These are phyloP conservation scores for Lagorchestes hirsutus DNA, from an alignment of 2,797 vertebrate genomes.

Conservation along the genomic window DNA sequence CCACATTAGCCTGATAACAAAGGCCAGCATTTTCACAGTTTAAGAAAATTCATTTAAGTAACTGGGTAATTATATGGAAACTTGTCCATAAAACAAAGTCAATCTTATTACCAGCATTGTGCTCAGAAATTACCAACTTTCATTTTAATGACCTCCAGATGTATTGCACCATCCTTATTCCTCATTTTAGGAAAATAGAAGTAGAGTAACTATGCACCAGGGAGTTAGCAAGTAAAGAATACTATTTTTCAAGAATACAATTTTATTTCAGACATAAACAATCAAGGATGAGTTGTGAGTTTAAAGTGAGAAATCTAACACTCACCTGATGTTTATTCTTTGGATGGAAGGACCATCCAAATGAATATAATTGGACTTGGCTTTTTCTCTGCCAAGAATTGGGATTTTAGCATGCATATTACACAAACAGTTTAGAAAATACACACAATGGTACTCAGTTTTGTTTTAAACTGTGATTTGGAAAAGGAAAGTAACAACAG, in stretches of 20 bases:
- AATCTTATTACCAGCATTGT: slow-evolving; percentile 73
- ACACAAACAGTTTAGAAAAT: slow-evolving; percentile 55
- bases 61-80: slow-evolving; percentile 75
- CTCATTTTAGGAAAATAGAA: slow-evolving; percentile 79
- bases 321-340: slow-evolving; percentile 64
- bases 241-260: slow-evolving; percentile 50
- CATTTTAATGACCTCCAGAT: slow-evolving; percentile 79
- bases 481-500: slow-evolving; percentile 75
- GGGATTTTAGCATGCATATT: slow-evolving; percentile 49
- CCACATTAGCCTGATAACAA: slow-evolving; percentile 48
- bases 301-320: slow-evolving; percentile 59
- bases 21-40: slow-evolving; percentile 64
- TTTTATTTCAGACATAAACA: slow-evolving; percentile 72
- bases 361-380: slow-evolving; percentile 10
- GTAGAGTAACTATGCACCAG: slow-evolving; percentile 69
- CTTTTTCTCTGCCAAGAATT: slow-evolving; percentile 42
- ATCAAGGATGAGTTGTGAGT: slow-evolving; percentile 72
- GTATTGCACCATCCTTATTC: slow-evolving; percentile 71
- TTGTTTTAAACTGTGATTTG: slow-evolving; percentile 64
- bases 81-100: slow-evolving; percentile 69
- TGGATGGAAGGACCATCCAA: slow-evolving; percentile 64
- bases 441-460: slow-evolving; percentile 47
- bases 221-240: slow-evolving; percentile 69
- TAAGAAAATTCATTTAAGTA: slow-evolving; percentile 79
- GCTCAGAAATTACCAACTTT: slow-evolving; percentile 73